Conservation (phyloP, 2,113 vertebrate species). For the Nestor notabilis region DNA sequence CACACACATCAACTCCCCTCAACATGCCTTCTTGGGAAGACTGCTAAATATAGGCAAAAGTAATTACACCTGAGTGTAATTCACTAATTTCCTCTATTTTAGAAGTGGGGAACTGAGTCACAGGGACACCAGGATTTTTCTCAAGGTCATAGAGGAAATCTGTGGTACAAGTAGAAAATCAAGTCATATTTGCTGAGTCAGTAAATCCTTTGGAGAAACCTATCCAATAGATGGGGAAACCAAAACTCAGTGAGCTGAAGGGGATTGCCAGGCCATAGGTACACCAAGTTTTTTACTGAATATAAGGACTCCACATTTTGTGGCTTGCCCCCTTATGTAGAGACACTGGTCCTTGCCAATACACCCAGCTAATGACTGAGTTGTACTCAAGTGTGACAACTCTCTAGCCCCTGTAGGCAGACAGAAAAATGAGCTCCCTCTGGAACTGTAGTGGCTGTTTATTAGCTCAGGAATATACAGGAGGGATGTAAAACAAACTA, state of each 20-base stretch:
- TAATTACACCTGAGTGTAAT: background rate
- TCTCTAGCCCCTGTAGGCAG: background rate
- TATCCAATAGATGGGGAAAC: background rate
- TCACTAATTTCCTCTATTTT: background rate
- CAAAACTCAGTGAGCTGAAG: background rate
- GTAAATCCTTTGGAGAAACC: background rate
- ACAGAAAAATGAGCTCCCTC: slow-evolving; percentile 1
- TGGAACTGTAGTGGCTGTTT: background rate
- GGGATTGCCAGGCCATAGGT: background rate
- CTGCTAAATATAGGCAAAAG: background rate
- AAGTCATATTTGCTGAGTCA: rapidly evolving
- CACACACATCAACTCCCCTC: background rate
- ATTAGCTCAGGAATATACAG: slow-evolving; percentile 6
- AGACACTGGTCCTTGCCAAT: background rate
- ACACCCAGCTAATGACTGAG: background rate
- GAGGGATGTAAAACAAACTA: slow-evolving; percentile 8
- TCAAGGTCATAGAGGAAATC: background rate
- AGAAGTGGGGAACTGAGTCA: background rate
- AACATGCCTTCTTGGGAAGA: background rate
- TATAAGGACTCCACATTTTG: background rate
- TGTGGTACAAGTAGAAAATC: background rate
- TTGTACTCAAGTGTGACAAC: background rate
- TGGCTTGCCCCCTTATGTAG: background rate
- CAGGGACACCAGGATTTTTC: background rate
- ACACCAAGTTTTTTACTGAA: background rate